Evolutionary conservation across 1,140 invertebrate genomes (phyloP).

Genomic region (Liolophura sinensis): DNA sequence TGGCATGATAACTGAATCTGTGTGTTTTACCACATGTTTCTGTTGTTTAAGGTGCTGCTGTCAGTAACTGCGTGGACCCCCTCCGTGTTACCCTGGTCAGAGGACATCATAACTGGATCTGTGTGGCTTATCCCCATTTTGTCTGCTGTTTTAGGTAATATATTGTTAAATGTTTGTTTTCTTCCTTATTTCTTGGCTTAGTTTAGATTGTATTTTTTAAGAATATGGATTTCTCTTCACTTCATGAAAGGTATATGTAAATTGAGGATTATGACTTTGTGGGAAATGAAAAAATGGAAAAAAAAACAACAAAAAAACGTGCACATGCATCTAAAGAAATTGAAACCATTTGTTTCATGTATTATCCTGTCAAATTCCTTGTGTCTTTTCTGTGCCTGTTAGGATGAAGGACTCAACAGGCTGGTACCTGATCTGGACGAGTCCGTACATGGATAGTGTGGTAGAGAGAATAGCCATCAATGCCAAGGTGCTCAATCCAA

Average conservation of each 20-base stretch:
- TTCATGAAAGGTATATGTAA: not conserved
- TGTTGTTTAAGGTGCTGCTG: no score
- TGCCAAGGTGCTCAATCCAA: constrained; percentile 77
- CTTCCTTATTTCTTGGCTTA: not conserved
- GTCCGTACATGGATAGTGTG: constrained; percentile 83
- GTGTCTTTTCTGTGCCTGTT: constrained; percentile 34
- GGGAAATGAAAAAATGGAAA: not conserved
- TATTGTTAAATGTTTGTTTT: constrained; percentile 1
- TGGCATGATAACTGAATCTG: no score
- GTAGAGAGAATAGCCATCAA: constrained; percentile 94
- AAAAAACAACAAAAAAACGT: no score
- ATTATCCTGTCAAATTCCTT: not conserved
- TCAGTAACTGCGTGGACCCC: constrained; percentile 27
- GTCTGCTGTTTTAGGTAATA: constrained; percentile 88
- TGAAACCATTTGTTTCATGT: not conserved
- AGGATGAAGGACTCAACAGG: constrained; percentile 93
- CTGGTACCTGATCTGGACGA: constrained; percentile 94
- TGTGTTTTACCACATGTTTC: no score
- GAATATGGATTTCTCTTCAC: not conserved
- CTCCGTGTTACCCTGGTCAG: constrained; percentile 74
- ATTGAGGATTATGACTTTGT: no score
- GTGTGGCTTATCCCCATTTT: constrained; percentile 93
- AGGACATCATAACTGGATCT: constrained; percentile 98
- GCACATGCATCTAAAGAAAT: no score
- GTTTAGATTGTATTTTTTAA: not conserved